These are phyloP conservation scores for Lithobius niger DNA, from an alignment of 1,140 invertebrate species.

Conservation along the genomic window DNA sequence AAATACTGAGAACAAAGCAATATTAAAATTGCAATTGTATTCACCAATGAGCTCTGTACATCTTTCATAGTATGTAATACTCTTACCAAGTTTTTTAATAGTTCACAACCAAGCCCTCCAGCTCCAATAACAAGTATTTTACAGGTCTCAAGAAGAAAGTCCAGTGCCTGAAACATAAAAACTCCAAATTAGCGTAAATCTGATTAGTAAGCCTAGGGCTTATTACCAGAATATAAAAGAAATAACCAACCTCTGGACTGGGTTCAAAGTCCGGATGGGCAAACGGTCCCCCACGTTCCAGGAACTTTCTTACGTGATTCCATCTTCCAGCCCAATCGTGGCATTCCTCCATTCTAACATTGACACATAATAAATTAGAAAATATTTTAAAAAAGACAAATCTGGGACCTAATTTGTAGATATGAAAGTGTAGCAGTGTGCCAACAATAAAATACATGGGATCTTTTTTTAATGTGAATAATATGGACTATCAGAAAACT, in stretches of 20 bases:
- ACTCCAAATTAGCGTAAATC: not conserved
- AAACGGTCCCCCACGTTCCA: slow-evolving; percentile 86
- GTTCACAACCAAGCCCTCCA: slow-evolving; percentile 93
- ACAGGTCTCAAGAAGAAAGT: slow-evolving; percentile 68
- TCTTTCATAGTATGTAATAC: too few relatives aligned
- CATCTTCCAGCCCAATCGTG: slow-evolving; percentile 40
- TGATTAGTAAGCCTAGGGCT: too few relatives aligned
- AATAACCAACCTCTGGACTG: slow-evolving; percentile 45
- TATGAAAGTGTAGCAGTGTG: too few relatives aligned
- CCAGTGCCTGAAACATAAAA: slow-evolving; percentile 43
- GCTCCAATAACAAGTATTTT: slow-evolving; percentile 83
- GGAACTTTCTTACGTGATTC: slow-evolving; percentile 67
- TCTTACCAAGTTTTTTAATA: slow-evolving; percentile 89
- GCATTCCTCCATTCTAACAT: slow-evolving; percentile 11
- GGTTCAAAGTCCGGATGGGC: slow-evolving; percentile 82
- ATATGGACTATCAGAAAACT: too few relatives aligned
- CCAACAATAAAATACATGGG: too few relatives aligned
- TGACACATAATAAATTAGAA: too few relatives aligned
- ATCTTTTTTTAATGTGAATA: too few relatives aligned
- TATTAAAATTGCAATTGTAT: too few relatives aligned
- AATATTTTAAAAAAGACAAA: not conserved
- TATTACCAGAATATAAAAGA: not conserved
- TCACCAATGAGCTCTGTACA: too few relatives aligned
- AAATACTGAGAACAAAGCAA: too few relatives aligned
- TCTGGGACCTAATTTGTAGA: not conserved